Percentiles rank a stretch among this genome's conserved stretches.
Conservation (phyloP, 2,888 invertebrate species). For the Danaus chrysippus region DNA sequence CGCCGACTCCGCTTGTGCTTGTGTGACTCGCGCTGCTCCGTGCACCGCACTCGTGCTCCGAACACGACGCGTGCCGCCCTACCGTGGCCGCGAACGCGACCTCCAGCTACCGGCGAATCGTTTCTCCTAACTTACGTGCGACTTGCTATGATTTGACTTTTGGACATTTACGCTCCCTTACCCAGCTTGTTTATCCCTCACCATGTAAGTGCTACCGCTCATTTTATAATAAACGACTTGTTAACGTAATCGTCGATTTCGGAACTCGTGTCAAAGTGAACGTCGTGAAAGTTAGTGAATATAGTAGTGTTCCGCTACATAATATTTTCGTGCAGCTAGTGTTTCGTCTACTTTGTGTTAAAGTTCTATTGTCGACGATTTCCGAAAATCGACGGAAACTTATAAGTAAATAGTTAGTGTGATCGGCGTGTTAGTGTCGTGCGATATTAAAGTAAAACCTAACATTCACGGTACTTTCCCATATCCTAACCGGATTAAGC, state of each 20-base stretch:
- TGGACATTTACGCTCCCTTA: conserved; percentile 72
- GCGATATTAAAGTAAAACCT: conserved; percentile 47
- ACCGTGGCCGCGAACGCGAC: conserved; percentile 81
- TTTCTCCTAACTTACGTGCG: conserved; percentile 74
- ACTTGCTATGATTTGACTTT: conserved; percentile 75
- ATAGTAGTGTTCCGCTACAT: conserved; percentile 49
- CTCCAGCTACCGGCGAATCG: conserved; percentile 79
- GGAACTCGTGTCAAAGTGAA: conserved; percentile 70
- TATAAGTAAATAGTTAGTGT: conserved; percentile 51
- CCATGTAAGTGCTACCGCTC: conserved; percentile 77
- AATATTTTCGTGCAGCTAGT: conserved; percentile 26
- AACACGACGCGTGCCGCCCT: conserved; percentile 77
- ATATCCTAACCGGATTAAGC: conserved; percentile 35
- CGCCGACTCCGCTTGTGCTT: conserved; percentile 80
- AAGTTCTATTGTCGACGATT: conserved; percentile 55
- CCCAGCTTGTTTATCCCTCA: conserved; percentile 77
- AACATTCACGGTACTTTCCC: conserved; percentile 57
- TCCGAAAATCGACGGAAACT: conserved; percentile 74
- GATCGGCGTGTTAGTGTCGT: conserved; percentile 52
- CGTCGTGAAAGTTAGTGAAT: conserved; percentile 72
- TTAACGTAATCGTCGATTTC: conserved; percentile 62
- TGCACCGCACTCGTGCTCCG: conserved; percentile 77
- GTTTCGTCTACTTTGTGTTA: conserved; percentile 45
- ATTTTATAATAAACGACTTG: conserved; percentile 63
- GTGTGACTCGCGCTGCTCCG: conserved; percentile 79